Percentiles rank a stretch among this genome's conserved stretches.
These are phyloP conservation scores for Yoshiicerus persimilis DNA, from an alignment of 1,140 invertebrate species.

Conservation along the genomic window DNA sequence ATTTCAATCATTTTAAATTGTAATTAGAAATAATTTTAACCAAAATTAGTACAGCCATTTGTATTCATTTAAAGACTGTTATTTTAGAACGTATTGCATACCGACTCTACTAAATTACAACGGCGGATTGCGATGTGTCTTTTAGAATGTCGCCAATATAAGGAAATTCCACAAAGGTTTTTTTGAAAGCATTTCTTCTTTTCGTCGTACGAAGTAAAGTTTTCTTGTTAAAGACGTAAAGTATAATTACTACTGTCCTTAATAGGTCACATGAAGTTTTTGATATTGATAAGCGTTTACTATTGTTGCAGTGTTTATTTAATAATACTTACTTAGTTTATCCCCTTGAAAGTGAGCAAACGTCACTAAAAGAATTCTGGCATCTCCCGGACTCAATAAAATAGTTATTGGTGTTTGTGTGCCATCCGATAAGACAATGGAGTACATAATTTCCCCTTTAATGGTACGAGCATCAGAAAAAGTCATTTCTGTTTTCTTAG, in stretches of 20 bases:
- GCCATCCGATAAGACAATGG: neutral
- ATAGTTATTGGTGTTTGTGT: constrained; percentile 6
- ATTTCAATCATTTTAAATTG: neutral
- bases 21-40: too few relatives aligned
- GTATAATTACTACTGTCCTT: neutral
- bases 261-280: neutral
- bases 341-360: constrained; percentile 33
- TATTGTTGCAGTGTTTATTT: too few relatives aligned
- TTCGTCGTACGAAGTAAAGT: constrained; percentile 90
- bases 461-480: neutral
- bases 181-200: constrained; percentile 94
- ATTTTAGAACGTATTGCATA: neutral
- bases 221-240: constrained; percentile 58
- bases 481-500: neutral
- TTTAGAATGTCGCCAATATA: constrained; percentile 77
- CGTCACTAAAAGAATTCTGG: constrained; percentile 25
- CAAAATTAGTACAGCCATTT: too few relatives aligned
- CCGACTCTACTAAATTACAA: constrained; percentile 29
- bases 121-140: constrained; percentile 60
- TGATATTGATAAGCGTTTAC: neutral
- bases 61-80: too few relatives aligned
- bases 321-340: constrained; percentile 6
- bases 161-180: constrained; percentile 77
- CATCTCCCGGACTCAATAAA: neutral
- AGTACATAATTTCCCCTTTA: neutral